Evolutionary conservation across 2,113 vertebrate genomes (phyloP).

Genomic region (Synodontis membranacea): DNA sequence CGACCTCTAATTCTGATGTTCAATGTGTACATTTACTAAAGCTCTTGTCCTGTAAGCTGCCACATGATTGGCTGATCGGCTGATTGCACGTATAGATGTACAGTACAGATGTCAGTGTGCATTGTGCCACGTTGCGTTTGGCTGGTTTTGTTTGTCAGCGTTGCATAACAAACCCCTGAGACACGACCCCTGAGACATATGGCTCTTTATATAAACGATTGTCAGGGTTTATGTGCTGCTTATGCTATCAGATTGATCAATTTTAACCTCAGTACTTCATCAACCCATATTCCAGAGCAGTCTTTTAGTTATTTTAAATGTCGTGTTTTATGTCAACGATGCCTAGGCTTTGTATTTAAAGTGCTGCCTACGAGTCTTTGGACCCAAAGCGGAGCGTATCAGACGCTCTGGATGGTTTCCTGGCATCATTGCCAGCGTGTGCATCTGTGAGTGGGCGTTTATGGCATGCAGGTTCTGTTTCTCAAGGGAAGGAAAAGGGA

Average conservation of each 20-base stretch:
- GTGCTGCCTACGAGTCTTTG: neutral
- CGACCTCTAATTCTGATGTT: too few relatives aligned
- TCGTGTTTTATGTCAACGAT: neutral
- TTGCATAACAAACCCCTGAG: neutral
- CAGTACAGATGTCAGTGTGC: neutral
- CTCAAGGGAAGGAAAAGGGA: constrained; percentile 18
- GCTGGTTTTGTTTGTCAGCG: neutral
- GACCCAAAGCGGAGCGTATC: neutral
- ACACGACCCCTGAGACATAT: neutral
- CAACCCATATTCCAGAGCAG: neutral
- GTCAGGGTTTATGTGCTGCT: constrained; percentile 3
- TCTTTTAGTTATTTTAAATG: neutral
- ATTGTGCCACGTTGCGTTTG: neutral
- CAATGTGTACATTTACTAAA: neutral
- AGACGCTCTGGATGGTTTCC: constrained; percentile 14
- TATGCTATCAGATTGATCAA: neutral
- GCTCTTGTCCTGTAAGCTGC: neutral
- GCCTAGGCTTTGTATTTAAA: constrained; percentile 20
- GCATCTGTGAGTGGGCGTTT: constrained; percentile 33
- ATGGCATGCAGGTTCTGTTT: constrained; percentile 31
- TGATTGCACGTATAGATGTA: neutral
- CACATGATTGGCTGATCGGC: neutral
- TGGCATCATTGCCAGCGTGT: constrained; percentile 14
- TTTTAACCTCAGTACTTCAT: neutral
- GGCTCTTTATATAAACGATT: neutral